Percentiles rank a stretch among this genome's conserved stretches.
Conservation (phyloP, 2,888 invertebrate genomes). For the Eupsilia transversa region DNA sequence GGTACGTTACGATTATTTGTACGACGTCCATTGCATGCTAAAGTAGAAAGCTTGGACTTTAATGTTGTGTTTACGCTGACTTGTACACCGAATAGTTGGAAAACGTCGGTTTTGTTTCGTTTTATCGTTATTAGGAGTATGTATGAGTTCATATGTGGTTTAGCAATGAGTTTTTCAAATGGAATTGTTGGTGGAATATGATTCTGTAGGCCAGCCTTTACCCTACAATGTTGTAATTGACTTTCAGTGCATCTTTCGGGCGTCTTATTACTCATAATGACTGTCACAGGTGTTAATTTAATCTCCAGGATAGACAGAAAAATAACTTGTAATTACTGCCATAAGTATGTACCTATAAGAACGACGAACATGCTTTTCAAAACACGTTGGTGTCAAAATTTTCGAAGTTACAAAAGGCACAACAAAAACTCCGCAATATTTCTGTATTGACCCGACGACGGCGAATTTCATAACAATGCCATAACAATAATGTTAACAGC, state of each 20-base stretch:
- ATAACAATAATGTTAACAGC: no score
- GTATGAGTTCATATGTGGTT: background rate
- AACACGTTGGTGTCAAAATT: background rate
- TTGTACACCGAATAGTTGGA: slow-evolving; percentile 35
- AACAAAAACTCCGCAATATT: no score
- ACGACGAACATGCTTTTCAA: background rate
- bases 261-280: background rate
- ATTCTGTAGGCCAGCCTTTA: background rate
- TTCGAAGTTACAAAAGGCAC: no score
- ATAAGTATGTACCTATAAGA: background rate
- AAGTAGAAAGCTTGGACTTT: slow-evolving; percentile 44
- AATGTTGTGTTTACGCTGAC: slow-evolving; percentile 54
- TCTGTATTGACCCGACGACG: no score
- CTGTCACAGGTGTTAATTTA: background rate
- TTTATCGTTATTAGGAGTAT: slow-evolving; percentile 27
- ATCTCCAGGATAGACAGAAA: no score
- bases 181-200: background rate
- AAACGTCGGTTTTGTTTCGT: slow-evolving; percentile 4
- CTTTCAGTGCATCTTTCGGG: background rate
- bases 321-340: background rate
- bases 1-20: slow-evolving; percentile 51
- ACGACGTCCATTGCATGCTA: slow-evolving; percentile 59
- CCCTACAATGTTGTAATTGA: background rate
- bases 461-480: no score
- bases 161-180: slow-evolving; percentile 34